Percentiles rank a stretch among this genome's conserved stretches.
phyloP scores from a whole-genome alignment of 2,888 invertebrate species.

The Dioctria linearis region DNA sequence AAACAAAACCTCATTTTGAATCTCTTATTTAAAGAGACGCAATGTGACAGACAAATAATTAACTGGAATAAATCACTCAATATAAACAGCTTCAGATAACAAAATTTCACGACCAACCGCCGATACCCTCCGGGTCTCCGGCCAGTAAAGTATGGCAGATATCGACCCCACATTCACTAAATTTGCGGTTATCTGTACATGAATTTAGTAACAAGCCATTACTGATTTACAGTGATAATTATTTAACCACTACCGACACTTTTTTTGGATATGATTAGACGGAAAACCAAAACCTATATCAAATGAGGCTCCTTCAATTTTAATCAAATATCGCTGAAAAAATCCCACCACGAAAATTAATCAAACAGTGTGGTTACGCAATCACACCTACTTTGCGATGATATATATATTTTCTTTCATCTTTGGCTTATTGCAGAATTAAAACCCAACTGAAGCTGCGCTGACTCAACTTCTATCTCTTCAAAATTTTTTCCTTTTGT shows the following conservation, averaged over 20 bases:
- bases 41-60: too few relatives aligned
- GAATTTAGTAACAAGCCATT: too few relatives aligned
- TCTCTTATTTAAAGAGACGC: too few relatives aligned
- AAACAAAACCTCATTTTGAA: too few relatives aligned
- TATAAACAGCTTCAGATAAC: too few relatives aligned
- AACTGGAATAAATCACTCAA: too few relatives aligned
- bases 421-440: not conserved
- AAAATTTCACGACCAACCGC: too few relatives aligned
- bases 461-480: not conserved
- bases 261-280: slow-evolving; percentile 26
- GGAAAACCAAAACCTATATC: slow-evolving; percentile 35
- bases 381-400: not conserved
- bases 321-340: slow-evolving; percentile 27
- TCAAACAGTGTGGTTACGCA: slow-evolving; percentile 17
- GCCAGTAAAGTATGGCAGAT: too few relatives aligned
- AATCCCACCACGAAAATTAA: slow-evolving; percentile 1
- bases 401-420: slow-evolving; percentile 1
- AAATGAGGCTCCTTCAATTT: slow-evolving; percentile 7
- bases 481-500: not conserved
- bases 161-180: too few relatives aligned
- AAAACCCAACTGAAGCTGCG: not conserved
- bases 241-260: slow-evolving; percentile 3
- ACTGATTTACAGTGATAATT: not conserved
- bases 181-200: too few relatives aligned
- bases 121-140: too few relatives aligned